Percentiles rank a stretch among this genome's conserved stretches.
phyloP scores from a whole-genome alignment of 2,113 vertebrate genomes.

The Galeopterus variegatus region DNA sequence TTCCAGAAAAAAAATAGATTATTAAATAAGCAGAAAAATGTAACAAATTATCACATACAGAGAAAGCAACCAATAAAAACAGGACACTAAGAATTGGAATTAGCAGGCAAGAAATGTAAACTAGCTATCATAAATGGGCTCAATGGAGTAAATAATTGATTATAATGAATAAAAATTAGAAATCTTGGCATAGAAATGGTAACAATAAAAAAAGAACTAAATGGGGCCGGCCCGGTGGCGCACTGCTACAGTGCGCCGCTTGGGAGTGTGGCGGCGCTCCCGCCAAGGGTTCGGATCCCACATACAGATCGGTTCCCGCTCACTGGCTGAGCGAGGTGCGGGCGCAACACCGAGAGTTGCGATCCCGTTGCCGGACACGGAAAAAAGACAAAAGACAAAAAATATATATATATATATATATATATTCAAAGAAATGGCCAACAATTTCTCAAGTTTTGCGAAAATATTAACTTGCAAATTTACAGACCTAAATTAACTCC shows the following conservation, averaged over 20 bases:
- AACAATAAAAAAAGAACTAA: not conserved
- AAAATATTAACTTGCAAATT: not conserved
- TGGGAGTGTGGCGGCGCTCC: too few species aligned
- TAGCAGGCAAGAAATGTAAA: not conserved
- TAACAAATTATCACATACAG: not conserved
- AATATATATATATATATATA: too few species aligned
- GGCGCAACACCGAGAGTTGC: too few species aligned
- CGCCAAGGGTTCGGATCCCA: too few species aligned
- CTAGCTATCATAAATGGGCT: not conserved
- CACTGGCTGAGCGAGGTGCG: too few species aligned
- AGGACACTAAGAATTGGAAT: not conserved
- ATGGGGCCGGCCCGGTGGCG: too few species aligned
- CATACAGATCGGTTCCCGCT: too few species aligned
- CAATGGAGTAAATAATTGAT: not conserved
- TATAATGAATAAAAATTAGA: not conserved
- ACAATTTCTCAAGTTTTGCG: not conserved
- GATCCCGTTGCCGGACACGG: too few species aligned
- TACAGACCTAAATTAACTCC: not conserved
- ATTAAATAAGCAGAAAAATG: not conserved
- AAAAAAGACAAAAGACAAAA: too few species aligned
- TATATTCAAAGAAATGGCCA: not conserved
- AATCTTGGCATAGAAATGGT: not conserved
- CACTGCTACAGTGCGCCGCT: too few species aligned
- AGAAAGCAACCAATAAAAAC: not conserved
- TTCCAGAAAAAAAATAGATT: not conserved